Evolutionary conservation across 2,888 invertebrate species (phyloP).

Genomic region (Drymonia ruficornis): DNA sequence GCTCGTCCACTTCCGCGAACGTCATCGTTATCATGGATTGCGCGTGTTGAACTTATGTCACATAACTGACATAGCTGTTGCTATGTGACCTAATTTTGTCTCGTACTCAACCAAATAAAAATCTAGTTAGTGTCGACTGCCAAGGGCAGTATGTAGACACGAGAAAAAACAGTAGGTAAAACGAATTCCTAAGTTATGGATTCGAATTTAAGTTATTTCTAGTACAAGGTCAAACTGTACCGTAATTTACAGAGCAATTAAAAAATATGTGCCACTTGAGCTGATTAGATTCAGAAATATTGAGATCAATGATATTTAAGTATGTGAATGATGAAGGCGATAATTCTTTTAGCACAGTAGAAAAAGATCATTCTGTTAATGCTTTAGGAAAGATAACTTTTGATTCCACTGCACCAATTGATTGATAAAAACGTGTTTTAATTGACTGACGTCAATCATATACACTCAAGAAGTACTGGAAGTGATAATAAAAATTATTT

Average conservation of each 20-base stretch:
- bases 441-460: not conserved
- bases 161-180: not conserved
- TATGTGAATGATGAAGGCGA: no score
- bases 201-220: no score
- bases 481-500: not conserved
- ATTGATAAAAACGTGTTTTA: no score
- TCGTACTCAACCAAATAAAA: not conserved
- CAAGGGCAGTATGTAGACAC: not conserved
- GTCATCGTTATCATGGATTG: slow-evolving; percentile 61
- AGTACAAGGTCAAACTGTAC: no score
- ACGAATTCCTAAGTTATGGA: not conserved
- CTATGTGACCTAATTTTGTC: slow-evolving; percentile 15
- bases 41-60: slow-evolving; percentile 54
- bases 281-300: no score
- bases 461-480: not conserved
- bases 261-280: no score
- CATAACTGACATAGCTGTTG: slow-evolving; percentile 35
- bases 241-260: no score
- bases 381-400: no score
- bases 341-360: no score
- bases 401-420: no score
- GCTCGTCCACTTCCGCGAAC: slow-evolving; percentile 61
- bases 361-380: no score
- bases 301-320: no score
- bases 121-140: not conserved